phyloP scores from a whole-genome alignment of 2,797 vertebrate species.

The Hemitrygon akajei region DNA sequence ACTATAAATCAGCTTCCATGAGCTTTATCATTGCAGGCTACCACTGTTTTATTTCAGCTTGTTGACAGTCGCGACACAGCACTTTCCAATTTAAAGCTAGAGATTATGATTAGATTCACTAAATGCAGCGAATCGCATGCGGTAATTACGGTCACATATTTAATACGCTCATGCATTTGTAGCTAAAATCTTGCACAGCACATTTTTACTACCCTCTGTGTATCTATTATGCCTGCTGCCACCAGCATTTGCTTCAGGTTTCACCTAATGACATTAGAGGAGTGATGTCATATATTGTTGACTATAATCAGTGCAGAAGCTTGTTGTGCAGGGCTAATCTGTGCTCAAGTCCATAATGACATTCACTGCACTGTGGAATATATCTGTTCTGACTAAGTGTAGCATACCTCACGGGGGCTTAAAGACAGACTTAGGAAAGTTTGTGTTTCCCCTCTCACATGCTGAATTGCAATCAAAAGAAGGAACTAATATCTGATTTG shows the following conservation, averaged over 20 bases:
- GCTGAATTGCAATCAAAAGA: neutral
- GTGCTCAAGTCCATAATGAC: neutral
- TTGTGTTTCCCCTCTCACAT: neutral
- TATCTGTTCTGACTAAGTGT: neutral
- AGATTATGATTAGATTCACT: slow-evolving; percentile 21
- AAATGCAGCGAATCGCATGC: neutral
- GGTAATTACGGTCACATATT: neutral
- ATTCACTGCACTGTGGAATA: neutral
- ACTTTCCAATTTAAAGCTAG: neutral
- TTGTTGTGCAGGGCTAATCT: neutral
- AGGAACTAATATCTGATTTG: neutral
- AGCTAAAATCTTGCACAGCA: neutral
- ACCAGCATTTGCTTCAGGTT: neutral
- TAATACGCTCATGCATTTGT: neutral
- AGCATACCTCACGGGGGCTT: neutral
- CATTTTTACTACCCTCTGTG: neutral
- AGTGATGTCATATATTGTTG: slow-evolving; percentile 27
- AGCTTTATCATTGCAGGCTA: neutral
- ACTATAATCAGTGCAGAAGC: slow-evolving; percentile 11
- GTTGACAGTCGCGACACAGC: neutral
- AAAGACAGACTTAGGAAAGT: neutral
- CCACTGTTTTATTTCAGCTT: neutral
- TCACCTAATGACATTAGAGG: neutral
- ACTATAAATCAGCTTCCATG: too few relatives aligned
- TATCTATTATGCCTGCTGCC: neutral